A percentile compares a stretch with the other conserved stretches of the same genome.
Evolutionary conservation across 2,888 invertebrate species (phyloP).

Genomic region (Abrostola tripartita): DNA sequence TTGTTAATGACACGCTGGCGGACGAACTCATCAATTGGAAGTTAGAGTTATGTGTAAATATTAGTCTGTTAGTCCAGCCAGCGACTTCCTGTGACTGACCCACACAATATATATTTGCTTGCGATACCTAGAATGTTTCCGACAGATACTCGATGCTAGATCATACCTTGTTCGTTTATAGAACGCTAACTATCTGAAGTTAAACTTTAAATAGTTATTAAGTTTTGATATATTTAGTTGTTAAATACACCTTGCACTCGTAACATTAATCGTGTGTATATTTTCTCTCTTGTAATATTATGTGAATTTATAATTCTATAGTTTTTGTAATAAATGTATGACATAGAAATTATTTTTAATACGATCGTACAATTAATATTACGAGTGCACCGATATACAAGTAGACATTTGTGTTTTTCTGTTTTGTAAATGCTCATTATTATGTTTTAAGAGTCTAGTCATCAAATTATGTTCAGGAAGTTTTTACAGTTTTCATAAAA

Average conservation of each 20-base stretch:
- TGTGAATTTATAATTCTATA: slow-evolving; percentile 49
- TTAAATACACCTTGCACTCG: slow-evolving; percentile 72
- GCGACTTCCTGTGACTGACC: slow-evolving; percentile 28
- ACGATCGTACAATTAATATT: slow-evolving; percentile 49
- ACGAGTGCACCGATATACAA: slow-evolving; percentile 63
- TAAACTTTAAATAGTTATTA: slow-evolving; percentile 77
- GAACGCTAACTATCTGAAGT: slow-evolving; percentile 70
- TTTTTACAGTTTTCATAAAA: slow-evolving; percentile 66
- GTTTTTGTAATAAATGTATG: slow-evolving; percentile 46
- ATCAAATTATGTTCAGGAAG: slow-evolving; percentile 82
- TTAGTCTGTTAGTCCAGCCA: slow-evolving; percentile 23
- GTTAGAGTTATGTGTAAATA: slow-evolving; percentile 7
- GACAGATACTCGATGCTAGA: slow-evolving; percentile 60
- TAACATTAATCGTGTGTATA: slow-evolving; percentile 63
- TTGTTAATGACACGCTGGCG: slow-evolving; percentile 30
- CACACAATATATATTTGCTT: slow-evolving; percentile 32
- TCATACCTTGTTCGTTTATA: slow-evolving; percentile 58
- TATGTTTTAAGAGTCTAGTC: slow-evolving; percentile 88
- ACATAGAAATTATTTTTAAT: slow-evolving; percentile 50
- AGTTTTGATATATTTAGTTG: slow-evolving; percentile 73
- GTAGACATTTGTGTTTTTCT: slow-evolving; percentile 72
- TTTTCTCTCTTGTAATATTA: slow-evolving; percentile 55
- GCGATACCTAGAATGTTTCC: slow-evolving; percentile 53
- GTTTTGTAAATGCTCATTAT: slow-evolving; percentile 87
- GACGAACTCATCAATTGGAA: slow-evolving; percentile 16